Percentiles rank a stretch among this genome's conserved stretches.
Evolutionary conservation across 1,140 invertebrate genomes (phyloP).

Genomic region (Chelonus insularis): DNA sequence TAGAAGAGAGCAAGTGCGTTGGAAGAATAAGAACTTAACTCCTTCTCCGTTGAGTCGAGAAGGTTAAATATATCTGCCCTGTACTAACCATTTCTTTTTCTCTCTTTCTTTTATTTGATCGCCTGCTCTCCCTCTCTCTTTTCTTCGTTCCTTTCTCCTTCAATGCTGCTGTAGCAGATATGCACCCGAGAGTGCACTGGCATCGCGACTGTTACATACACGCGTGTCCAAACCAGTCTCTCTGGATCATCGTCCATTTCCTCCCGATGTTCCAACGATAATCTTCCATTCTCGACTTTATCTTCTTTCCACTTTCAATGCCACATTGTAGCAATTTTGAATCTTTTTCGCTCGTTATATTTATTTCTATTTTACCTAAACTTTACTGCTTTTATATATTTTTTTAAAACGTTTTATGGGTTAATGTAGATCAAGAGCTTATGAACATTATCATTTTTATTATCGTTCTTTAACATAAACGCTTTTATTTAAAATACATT

Average conservation of each 20-base stretch:
- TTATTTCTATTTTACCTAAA: too few relatives aligned
- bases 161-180: background rate
- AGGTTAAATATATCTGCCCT: constrained; percentile 51
- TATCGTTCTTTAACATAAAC: too few relatives aligned
- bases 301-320: background rate
- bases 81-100: constrained; percentile 28
- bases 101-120: background rate
- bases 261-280: constrained; percentile 1
- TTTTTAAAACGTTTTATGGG: too few relatives aligned
- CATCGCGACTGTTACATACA: constrained; percentile 14
- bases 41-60: constrained; percentile 20
- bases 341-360: too few relatives aligned
- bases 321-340: background rate
- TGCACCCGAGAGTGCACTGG: constrained; percentile 20
- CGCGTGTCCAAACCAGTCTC: constrained; percentile 18
- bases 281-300: background rate
- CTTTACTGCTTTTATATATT: too few relatives aligned
- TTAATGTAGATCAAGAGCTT: too few relatives aligned
- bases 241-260: constrained; percentile 9
- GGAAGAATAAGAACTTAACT: constrained; percentile 4
- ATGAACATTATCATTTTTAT: too few relatives aligned
- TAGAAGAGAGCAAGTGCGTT: constrained; percentile 42
- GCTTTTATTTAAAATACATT: too few relatives aligned
- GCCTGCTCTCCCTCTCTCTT: constrained; percentile 13
- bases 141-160: constrained; percentile 18